Evolutionary conservation across 1,140 invertebrate genomes (phyloP), one percentile per base, ranked within the genome.

Genomic region (Drosophila cardini): DNA sequence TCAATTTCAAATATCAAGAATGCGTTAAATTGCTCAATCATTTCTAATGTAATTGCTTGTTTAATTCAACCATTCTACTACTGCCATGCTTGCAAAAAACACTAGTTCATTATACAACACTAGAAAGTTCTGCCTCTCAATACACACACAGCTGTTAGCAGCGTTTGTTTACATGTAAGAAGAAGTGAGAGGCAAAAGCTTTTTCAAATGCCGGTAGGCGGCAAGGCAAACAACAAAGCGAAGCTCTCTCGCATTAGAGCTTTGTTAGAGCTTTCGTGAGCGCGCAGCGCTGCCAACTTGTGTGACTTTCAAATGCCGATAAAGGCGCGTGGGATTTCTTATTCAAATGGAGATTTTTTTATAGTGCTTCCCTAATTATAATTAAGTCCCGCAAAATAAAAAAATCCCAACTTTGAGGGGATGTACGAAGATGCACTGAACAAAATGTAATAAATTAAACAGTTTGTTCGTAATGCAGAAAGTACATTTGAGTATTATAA

Each of bases 131-230:
- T 7, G 13, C 5, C 40, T n/a, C 11, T 8, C 18, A 18, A 4
- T 18, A 13, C 2, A 11, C 30, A 5, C 13, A 65, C 80, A 84
- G 76, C 80, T 84, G 80, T 46, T 64, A 3, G 40, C 1, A 3
- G 9, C 4, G 38, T 83, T 84, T 84, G 80, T 79, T 84, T 79
- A 80, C 45, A 69, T 42, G 6, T 11, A 60, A 72, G 71, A 64
- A 21, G 53, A 48, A 65, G 72, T 43, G 18, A 21, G 53, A 48
- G 62, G 72, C 48, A 26, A 8, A 43, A 50, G 70, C 50, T 63
- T 63, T 69, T 0, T 13, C 34, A 67, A 64, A 61, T 43, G 52
- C 65, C 67, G 67, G 65, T 16, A 50, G 42, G 16, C 16, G 4
- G 3, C 5, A 53, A 38, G 16, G 32, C 55, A 61, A 15, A 16